Conservation (phyloP, 1,140 invertebrate species). For the Bombus balteatus region DNA sequence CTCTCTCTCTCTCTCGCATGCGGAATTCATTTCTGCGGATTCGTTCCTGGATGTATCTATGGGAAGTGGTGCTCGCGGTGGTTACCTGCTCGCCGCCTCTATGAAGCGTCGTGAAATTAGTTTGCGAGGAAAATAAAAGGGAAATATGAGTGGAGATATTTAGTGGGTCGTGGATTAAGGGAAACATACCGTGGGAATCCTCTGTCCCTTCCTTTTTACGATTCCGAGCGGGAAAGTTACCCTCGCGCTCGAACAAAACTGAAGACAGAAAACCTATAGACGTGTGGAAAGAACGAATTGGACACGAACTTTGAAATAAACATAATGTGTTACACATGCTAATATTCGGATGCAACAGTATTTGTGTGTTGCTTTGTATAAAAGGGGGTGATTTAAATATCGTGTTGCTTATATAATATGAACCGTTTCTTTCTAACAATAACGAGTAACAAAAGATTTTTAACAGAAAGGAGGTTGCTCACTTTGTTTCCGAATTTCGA, state of each 20-base stretch:
- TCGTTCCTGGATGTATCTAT: background rate
- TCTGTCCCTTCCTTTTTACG: background rate
- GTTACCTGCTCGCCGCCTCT: background rate
- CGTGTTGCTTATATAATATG: no score
- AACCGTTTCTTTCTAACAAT: no score
- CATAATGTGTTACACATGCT: no score
- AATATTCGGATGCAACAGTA: no score
- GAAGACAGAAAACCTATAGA: background rate
- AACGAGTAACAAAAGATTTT: no score
- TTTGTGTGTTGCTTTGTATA: no score
- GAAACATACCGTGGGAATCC: background rate
- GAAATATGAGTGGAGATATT: background rate
- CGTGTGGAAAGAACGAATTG: background rate
- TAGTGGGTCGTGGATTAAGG: background rate
- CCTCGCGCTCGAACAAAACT: background rate
- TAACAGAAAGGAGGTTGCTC: no score
- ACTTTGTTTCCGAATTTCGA: no score
- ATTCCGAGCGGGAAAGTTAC: background rate
- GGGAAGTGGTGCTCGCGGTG: background rate
- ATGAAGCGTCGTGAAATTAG: constrained; percentile 15
- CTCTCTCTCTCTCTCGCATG: no score
- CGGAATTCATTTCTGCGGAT: constrained; percentile 27
- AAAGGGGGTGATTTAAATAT: no score
- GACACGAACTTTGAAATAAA: background rate
- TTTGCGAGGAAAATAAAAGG: constrained; percentile 26